These are phyloP conservation scores for Ceratosolen solmsi DNA, from an alignment of 1,140 invertebrate genomes.

Conservation along the genomic window DNA sequence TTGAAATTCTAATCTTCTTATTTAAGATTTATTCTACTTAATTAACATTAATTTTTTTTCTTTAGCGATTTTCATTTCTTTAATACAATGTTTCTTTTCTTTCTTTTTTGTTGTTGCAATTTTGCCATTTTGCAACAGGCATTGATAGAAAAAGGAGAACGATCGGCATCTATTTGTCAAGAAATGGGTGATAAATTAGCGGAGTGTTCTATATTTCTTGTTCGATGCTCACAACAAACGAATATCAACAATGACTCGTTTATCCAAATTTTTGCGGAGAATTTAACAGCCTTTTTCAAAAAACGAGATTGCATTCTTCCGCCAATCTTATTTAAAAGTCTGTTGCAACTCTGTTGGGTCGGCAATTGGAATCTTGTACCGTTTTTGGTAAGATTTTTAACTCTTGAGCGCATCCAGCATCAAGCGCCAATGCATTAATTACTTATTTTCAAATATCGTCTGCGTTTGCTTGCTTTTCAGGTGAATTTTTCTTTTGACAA, in stretches of 20 bases:
- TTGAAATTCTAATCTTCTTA: too few species aligned
- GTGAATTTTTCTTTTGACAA: conserved; percentile 77
- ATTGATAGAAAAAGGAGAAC: conserved; percentile 78
- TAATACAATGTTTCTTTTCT: too few species aligned
- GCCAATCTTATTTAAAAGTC: conserved; percentile 78
- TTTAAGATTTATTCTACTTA: too few species aligned
- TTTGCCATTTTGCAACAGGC: conserved; percentile 63
- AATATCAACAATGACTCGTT: conserved; percentile 65
- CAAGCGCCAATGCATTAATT: too few species aligned
- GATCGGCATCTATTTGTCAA: conserved; percentile 78
- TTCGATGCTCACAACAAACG: conserved; percentile 76
- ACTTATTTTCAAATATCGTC: background rate
- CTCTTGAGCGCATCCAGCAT: too few species aligned
- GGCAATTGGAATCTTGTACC: conserved; percentile 76
- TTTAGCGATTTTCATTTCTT: too few species aligned
- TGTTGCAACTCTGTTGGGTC: conserved; percentile 77
- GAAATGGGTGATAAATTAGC: conserved; percentile 80
- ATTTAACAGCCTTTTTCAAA: conserved; percentile 76
- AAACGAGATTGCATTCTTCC: conserved; percentile 79
- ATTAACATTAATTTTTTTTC: too few species aligned
- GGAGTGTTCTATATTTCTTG: conserved; percentile 79
- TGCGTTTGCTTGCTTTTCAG: conserved; percentile 50
- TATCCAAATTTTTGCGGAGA: conserved; percentile 72
- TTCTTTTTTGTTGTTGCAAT: too few species aligned
- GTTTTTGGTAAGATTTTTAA: conserved; percentile 66